These are phyloP conservation scores for Taenioides sp. DNA, from an alignment of 2,797 vertebrate genomes.

Conservation along the genomic window DNA sequence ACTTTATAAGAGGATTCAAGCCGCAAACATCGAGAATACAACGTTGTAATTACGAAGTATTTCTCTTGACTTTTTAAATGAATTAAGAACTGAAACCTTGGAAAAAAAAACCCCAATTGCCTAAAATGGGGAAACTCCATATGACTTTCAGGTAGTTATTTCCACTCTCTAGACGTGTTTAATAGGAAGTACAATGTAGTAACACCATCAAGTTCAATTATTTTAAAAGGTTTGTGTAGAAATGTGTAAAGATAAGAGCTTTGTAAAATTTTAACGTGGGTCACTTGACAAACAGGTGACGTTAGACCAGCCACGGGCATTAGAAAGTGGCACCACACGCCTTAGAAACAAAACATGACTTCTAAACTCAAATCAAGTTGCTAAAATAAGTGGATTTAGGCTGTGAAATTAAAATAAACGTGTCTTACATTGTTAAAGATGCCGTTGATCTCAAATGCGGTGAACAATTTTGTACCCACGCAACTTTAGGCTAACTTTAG, in stretches of 20 bases:
- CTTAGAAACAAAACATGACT: conserved; percentile 9
- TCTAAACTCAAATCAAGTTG: neutral
- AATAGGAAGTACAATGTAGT: neutral
- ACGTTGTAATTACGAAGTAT: neutral
- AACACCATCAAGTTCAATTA: conserved; percentile 9
- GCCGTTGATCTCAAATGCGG: conserved; percentile 5
- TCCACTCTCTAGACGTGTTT: neutral
- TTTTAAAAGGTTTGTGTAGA: neutral
- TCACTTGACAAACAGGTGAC: conserved; percentile 53
- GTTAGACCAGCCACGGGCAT: neutral
- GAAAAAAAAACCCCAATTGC: neutral
- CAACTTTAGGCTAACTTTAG: conserved; percentile 29
- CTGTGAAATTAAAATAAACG: neutral
- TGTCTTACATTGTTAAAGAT: conserved; percentile 62
- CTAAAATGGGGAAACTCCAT: neutral
- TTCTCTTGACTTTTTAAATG: neutral
- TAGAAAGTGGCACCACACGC: conserved; percentile 28
- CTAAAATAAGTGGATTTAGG: neutral
- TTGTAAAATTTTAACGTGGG: neutral
- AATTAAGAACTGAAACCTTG: neutral
- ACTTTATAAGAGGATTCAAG: neutral
- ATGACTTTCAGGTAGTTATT: conserved; percentile 11
- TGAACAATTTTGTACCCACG: conserved; percentile 21
- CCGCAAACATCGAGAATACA: neutral
- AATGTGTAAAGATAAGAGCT: neutral